These are phyloP conservation scores for Leucophenga montana DNA, from an alignment of 2,888 invertebrate species.

Conservation along the genomic window DNA sequence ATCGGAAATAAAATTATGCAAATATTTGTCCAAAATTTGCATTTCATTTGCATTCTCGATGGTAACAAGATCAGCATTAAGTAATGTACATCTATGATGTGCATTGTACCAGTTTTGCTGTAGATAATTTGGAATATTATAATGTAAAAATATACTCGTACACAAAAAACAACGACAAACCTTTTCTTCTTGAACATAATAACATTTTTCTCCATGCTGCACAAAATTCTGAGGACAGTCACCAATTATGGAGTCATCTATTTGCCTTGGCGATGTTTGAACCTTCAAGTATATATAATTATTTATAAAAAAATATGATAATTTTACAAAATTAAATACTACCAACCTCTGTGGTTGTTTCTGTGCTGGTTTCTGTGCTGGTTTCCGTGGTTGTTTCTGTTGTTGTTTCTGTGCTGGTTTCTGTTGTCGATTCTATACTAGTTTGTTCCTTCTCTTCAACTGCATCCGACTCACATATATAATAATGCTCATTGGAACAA, in stretches of 20 bases:
- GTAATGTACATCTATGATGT: constrained; percentile 37
- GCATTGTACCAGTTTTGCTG: constrained; percentile 46
- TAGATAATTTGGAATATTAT: not conserved
- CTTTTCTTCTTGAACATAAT: not conserved
- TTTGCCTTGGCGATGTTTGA: too few relatives aligned
- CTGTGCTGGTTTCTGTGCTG: too few relatives aligned
- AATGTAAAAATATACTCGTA: not conserved
- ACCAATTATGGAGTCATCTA: not conserved
- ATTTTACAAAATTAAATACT: too few relatives aligned
- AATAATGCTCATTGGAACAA: too few relatives aligned
- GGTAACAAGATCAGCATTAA: constrained; percentile 39
- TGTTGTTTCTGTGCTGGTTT: not conserved
- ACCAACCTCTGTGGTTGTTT: too few relatives aligned
- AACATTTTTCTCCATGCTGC: not conserved
- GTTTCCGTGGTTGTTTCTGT: not conserved
- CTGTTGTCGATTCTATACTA: too few relatives aligned
- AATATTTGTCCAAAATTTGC: constrained; percentile 29
- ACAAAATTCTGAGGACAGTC: not conserved
- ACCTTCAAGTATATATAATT: too few relatives aligned
- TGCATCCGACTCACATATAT: too few relatives aligned
- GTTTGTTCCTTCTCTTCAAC: too few relatives aligned
- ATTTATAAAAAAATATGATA: too few relatives aligned
- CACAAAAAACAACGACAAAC: not conserved
- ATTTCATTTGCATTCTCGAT: constrained; percentile 39
- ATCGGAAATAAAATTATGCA: constrained; percentile 18